These are phyloP conservation scores for Arrhopalites spinosus DNA, from an alignment of 2,888 invertebrate genomes.

Conservation along the genomic window DNA sequence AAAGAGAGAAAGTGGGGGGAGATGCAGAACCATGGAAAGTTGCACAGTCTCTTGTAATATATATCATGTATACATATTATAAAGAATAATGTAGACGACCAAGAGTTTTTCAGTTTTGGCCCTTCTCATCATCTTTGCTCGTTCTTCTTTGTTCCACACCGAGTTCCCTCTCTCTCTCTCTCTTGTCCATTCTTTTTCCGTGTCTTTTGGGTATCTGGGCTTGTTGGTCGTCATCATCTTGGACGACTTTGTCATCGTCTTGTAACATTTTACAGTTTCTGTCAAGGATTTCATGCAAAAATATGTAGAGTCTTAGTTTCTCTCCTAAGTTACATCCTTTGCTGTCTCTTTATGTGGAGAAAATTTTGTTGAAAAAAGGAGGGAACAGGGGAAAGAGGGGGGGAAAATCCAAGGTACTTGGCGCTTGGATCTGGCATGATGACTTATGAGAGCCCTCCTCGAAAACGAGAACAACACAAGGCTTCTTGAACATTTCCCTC, in stretches of 20 bases:
- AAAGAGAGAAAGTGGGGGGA: not conserved
- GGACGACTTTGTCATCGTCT: not conserved
- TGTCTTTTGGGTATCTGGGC: too few relatives aligned
- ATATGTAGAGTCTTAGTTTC: not conserved
- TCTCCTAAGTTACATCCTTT: not conserved
- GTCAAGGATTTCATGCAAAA: not conserved
- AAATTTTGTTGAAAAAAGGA: not conserved
- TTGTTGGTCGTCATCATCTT: too few relatives aligned
- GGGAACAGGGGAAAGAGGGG: not conserved
- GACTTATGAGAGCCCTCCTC: constrained; percentile 35
- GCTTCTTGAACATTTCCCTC: not conserved
- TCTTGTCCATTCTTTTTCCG: not conserved
- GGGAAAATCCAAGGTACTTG: constrained; percentile 29
- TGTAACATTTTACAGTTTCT: not conserved
- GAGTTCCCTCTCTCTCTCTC: not conserved
- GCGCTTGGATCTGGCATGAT: constrained; percentile 30
- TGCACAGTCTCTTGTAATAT: not conserved
- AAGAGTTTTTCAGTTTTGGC: not conserved
- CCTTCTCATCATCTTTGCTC: constrained; percentile 12
- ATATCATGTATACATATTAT: not conserved
- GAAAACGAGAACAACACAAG: not conserved
- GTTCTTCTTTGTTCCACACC: not conserved
- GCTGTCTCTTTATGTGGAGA: not conserved
- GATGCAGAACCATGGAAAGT: not conserved
- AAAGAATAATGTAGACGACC: not conserved